phyloP scores from a whole-genome alignment of 2,888 invertebrate species.

The Mamestra brassicae region DNA sequence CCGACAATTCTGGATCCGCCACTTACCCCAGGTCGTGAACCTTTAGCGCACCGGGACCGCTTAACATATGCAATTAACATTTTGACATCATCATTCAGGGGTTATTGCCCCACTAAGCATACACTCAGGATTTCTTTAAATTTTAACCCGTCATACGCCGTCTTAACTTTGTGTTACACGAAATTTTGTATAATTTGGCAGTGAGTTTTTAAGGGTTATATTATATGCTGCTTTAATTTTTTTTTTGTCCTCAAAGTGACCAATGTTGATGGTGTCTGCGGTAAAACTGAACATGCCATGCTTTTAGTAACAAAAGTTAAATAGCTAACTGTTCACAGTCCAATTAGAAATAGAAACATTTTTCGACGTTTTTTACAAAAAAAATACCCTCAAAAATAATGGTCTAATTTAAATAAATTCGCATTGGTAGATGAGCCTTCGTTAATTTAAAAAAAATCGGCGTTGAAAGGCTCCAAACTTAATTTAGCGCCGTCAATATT shows the following conservation, averaged over 20 bases:
- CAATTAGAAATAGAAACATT: no score
- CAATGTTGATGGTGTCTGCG: neutral
- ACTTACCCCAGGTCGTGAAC: conserved; percentile 66
- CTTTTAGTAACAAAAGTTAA: no score
- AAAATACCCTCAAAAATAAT: neutral
- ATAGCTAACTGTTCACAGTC: no score
- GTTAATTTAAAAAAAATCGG: neutral
- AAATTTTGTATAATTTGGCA: conserved; percentile 26
- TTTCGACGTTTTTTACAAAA: no score
- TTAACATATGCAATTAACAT: conserved; percentile 82
- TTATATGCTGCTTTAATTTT: neutral
- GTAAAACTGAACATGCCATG: no score
- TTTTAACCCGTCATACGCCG: conserved; percentile 33
- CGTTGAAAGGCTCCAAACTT: conserved; percentile 11
- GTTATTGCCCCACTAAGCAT: conserved; percentile 48
- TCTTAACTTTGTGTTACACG: conserved; percentile 18
- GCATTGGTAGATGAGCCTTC: neutral
- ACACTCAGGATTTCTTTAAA: conserved; percentile 54
- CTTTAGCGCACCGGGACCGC: conserved; percentile 64
- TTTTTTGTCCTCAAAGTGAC: neutral
- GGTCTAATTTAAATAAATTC: neutral
- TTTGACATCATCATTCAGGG: conserved; percentile 68
- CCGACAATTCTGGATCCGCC: no score
- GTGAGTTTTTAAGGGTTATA: conserved; percentile 3
- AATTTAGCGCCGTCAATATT: neutral